Base-by-base conservation (phyloP, 1,140 invertebrate species). In the Pristionchus pacificus region DNA sequence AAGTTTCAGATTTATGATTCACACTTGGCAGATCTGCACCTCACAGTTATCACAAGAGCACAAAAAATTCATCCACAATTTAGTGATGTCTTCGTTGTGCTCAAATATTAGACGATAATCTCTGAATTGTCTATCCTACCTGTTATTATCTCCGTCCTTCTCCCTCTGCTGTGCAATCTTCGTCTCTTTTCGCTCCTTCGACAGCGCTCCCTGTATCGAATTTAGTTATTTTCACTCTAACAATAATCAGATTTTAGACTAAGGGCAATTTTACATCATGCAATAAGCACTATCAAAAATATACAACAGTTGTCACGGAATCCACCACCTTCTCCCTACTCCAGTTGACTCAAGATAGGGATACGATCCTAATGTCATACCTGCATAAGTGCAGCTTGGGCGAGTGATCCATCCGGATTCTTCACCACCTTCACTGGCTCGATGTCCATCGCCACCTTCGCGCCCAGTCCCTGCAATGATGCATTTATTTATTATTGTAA, bases 311-410 rank as follows among this genome's bases (percentile, higher is more conserved):
- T 19, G 19, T 49, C n/a, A n/a, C n/a, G n/a, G n/a, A n/a, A n/a
- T n/a, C n/a, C n/a, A n/a, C n/a, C n/a, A n/a, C n/a, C n/a, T n/a
- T n/a, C n/a, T n/a, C n/a, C n/a, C n/a, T n/a, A n/a, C n/a, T n/a
- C n/a, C n/a, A n/a, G n/a, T n/a, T n/a, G n/a, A n/a, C n/a, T n/a
- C n/a, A n/a, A n/a, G n/a, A n/a, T n/a, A n/a, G n/a, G n/a, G n/a
- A n/a, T n/a, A n/a, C n/a, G n/a, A n/a, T 29, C 10, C 25, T 27
- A 72, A 3, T 72, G 72, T 27, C 70, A 58, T 74, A 72, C 70
- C 69, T 98, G 96, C 95, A 98, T 99, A 93, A 98, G 97, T 0
- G 97, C 97, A 0, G 97, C 93, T 81, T 90, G 97, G 0, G 95
- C 95, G 24, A 99, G 85, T 0, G 93, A 96, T 0, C 97, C 97